Evolutionary conservation across 2,888 invertebrate genomes (phyloP), one percentile per base, ranked within the genome.

Genomic region (Gasteruption jaculator): DNA sequence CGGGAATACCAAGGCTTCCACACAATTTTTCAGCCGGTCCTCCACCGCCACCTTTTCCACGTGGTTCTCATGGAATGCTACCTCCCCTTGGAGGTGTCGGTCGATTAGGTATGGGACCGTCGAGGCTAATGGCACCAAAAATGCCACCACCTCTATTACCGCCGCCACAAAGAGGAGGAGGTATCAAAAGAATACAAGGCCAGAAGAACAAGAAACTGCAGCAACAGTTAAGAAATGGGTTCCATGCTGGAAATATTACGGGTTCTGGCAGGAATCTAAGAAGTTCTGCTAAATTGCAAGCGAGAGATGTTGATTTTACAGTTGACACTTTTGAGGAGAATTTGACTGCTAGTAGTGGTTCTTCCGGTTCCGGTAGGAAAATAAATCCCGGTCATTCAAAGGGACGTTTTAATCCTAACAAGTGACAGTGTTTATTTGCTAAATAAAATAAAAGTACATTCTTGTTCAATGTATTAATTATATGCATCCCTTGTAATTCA

Each of bases 261-360:
- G 37, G 39, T 4, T 26, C 39, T 5, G 32, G 11, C 19, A 40
- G 42, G 2, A 40, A 42, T 22, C 22, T 19, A 16, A 18, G 2
- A 16, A 41, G 36, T 12, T 27, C 15, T 15, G 15, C 40, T 18
- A 8, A 8, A 12, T 7, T 12, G 7, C 12, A 20, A 4, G 21
- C 10, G 18, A 60, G 56, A 5, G 65, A 65, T 5, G 56, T 56
- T 33, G 65, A 65, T 31, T 65, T 65, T 19, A 65, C 65, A 1
- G 49, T 53, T 3, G 65, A 65, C 19, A 63, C 62, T 1, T 65
- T 62, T 40, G 65, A 65, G 8, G 65, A 65, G 33, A 65, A 65
- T 27, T 44, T 64, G 4, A 39, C 63, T 1, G 49, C 50, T 1
- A 44, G 32, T n/a, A n/a, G n/a, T n/a, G n/a, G n/a, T n/a, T n/a